These are phyloP conservation scores for Melinaea menophilus DNA, from an alignment of 2,888 invertebrate genomes.

Conservation along the genomic window DNA sequence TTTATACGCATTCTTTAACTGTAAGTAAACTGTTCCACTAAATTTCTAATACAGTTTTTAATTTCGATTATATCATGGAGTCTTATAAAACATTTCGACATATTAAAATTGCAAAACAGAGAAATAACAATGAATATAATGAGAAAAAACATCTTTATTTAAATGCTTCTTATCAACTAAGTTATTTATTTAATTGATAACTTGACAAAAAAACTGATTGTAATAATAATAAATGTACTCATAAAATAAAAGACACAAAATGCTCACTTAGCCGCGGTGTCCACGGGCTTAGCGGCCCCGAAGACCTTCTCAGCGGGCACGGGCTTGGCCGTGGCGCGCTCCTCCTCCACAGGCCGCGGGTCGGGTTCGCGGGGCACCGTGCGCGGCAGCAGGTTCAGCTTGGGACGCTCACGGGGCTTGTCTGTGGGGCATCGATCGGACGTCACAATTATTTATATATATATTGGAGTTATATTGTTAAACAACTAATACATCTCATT, in stretches of 20 bases:
- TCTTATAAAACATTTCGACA: too few species aligned
- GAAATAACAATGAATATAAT: too few species aligned
- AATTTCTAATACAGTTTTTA: too few species aligned
- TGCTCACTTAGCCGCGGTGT: slow-evolving; percentile 88
- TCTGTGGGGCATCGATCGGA: slow-evolving; percentile 35
- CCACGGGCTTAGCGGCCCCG: slow-evolving; percentile 96
- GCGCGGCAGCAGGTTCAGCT: slow-evolving; percentile 88
- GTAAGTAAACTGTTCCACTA: background rate
- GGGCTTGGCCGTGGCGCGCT: slow-evolving; percentile 58
- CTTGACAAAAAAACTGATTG: too few species aligned
- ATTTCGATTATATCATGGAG: too few species aligned
- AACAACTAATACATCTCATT: background rate
- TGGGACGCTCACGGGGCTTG: slow-evolving; percentile 84
- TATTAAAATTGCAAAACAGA: too few species aligned
- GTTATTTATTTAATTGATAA: too few species aligned
- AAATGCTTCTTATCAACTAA: too few species aligned
- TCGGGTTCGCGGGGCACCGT: slow-evolving; percentile 83
- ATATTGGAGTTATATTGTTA: background rate
- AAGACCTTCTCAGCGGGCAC: slow-evolving; percentile 87
- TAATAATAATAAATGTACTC: too few species aligned
- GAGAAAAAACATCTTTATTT: too few species aligned
- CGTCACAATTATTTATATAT: background rate
- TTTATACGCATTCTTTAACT: slow-evolving; percentile 44
- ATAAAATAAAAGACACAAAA: too few species aligned
- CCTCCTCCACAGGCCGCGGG: slow-evolving; percentile 53